These are phyloP conservation scores for Brevimyrus niger DNA, from an alignment of 2,113 vertebrate species.

Conservation along the genomic window DNA sequence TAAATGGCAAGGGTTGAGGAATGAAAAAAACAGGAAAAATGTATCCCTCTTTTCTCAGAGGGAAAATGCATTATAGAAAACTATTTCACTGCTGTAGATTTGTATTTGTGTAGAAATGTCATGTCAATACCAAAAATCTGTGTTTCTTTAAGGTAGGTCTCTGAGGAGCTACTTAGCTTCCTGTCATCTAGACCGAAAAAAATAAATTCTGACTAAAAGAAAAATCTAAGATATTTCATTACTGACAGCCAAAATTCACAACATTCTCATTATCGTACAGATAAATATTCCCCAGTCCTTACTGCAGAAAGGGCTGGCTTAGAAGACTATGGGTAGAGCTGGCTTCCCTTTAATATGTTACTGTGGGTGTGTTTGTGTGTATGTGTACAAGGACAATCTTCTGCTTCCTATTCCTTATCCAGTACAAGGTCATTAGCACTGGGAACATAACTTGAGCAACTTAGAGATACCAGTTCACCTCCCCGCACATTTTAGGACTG, in stretches of 20 bases:
- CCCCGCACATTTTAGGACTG: not conserved
- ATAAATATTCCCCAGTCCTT: not conserved
- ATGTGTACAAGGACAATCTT: not conserved
- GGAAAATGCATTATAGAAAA: not conserved
- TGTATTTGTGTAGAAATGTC: not conserved
- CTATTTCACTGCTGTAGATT: not conserved
- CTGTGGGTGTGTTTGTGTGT: not conserved
- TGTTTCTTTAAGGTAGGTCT: not conserved
- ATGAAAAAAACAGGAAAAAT: not conserved
- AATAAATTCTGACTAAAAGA: not conserved
- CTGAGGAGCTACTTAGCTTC: not conserved
- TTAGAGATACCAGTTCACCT: not conserved
- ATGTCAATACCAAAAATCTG: not conserved
- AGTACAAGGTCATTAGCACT: not conserved
- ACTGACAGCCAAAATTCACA: not conserved
- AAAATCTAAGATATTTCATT: not conserved
- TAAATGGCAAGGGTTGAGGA: not conserved
- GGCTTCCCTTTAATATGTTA: not conserved
- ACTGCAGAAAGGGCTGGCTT: not conserved
- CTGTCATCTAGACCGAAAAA: not conserved
- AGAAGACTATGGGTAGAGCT: not conserved
- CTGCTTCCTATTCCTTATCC: not conserved
- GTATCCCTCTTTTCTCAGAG: not conserved
- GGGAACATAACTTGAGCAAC: not conserved
- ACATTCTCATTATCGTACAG: not conserved